A percentile compares a stretch with the other conserved stretches of the same genome.
Conservation (phyloP, 2,888 invertebrate genomes). For the Dolomedes plantarius region DNA sequence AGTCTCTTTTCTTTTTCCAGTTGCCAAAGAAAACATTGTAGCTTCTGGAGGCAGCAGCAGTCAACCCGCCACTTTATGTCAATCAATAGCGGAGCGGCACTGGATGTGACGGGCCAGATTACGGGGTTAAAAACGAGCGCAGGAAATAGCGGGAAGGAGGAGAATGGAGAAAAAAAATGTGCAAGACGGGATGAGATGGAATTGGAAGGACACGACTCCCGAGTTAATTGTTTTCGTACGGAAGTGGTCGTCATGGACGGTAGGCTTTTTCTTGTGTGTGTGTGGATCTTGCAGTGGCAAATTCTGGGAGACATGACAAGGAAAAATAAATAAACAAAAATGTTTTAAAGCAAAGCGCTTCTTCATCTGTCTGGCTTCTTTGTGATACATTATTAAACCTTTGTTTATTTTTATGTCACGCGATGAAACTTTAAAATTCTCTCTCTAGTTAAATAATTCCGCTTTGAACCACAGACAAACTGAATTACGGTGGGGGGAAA, state of each 20-base stretch:
- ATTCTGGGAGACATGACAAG: not conserved
- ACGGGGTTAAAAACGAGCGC: not conserved
- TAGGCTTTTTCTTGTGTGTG: not conserved
- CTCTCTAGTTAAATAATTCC: too few species aligned
- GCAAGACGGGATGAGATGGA: not conserved
- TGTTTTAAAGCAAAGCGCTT: too few species aligned
- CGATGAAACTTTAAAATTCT: too few species aligned
- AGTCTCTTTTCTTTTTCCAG: not conserved
- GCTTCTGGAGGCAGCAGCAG: not conserved
- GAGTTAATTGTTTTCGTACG: not conserved
- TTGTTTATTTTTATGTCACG: too few species aligned
- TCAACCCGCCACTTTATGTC: not conserved
- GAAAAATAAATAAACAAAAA: too few species aligned
- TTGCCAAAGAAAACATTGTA: conserved; percentile 9
- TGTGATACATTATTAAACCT: too few species aligned
- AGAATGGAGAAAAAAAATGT: too few species aligned
- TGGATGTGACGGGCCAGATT: not conserved
- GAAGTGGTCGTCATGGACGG: not conserved
- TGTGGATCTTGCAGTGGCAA: not conserved
- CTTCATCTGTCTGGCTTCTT: too few species aligned
- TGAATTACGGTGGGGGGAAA: too few species aligned
- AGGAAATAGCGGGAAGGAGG: not conserved
- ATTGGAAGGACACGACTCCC: not conserved
- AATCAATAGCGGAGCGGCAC: not conserved
- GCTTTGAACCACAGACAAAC: too few species aligned